These are phyloP conservation scores for Esox niger DNA, from an alignment of 2,113 vertebrate genomes.

Conservation along the genomic window DNA sequence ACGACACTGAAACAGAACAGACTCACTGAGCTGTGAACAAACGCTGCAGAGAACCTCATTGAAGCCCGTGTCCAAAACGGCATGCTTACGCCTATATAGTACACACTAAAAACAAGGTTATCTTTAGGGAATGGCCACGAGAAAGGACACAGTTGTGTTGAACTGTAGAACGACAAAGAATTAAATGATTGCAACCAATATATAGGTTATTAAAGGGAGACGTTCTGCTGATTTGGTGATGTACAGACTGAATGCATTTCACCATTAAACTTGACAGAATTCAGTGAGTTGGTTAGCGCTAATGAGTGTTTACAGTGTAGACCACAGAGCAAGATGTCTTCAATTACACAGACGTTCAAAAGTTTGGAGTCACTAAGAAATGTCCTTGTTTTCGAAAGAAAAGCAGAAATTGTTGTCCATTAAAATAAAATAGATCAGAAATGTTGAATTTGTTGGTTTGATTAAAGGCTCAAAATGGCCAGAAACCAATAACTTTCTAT, in stretches of 20 bases:
- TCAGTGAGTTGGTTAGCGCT: background rate
- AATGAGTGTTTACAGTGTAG: too few species aligned
- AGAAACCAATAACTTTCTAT: too few species aligned
- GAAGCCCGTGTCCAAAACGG: background rate
- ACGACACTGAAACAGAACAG: background rate
- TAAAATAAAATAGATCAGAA: too few species aligned
- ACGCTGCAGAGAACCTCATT: background rate
- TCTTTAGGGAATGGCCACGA: background rate
- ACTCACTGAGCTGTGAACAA: background rate
- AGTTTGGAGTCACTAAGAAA: too few species aligned
- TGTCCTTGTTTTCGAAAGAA: too few species aligned
- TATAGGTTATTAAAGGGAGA: constrained; percentile 9
- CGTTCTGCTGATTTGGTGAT: background rate
- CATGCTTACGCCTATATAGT: background rate
- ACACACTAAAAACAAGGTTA: background rate
- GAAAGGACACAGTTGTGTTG: background rate
- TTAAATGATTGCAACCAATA: constrained; percentile 7
- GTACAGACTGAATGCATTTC: background rate
- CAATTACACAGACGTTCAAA: too few species aligned
- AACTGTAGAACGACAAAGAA: constrained; percentile 10
- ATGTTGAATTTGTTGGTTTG: too few species aligned
- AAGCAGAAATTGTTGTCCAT: too few species aligned
- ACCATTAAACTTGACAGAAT: background rate
- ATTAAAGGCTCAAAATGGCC: too few species aligned
- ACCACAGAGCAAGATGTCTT: too few species aligned